These are phyloP conservation scores for Scaptomyza graminum DNA, from an alignment of 1,140 invertebrate species.

Conservation along the genomic window DNA sequence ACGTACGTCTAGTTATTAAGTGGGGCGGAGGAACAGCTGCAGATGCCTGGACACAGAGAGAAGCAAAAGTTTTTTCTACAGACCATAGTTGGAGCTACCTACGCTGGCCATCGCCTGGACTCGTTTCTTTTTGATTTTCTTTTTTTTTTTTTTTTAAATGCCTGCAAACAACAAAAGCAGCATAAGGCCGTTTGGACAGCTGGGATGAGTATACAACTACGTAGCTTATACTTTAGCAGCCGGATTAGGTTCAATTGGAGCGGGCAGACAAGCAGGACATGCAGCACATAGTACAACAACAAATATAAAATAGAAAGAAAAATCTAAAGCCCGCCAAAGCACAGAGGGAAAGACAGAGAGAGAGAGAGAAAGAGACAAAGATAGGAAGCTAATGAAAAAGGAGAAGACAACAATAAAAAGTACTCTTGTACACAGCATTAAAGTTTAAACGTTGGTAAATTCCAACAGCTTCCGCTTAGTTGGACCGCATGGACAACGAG, in stretches of 20 bases:
- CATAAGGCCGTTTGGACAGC: slow-evolving; percentile 80
- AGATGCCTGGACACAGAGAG: slow-evolving; percentile 30
- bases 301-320: slow-evolving; percentile 24
- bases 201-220: slow-evolving; percentile 79
- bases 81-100: slow-evolving; percentile 31
- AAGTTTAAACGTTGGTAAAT: slow-evolving; percentile 81
- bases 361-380: slow-evolving; percentile 32
- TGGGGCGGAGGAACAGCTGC: slow-evolving; percentile 26
- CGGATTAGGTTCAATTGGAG: slow-evolving; percentile 80
- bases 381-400: slow-evolving; percentile 18
- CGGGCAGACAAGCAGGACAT: slow-evolving; percentile 38
- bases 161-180: slow-evolving; percentile 80
- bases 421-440: slow-evolving; percentile 74
- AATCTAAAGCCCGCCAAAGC: slow-evolving; percentile 45
- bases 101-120: not conserved
- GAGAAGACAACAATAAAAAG: slow-evolving; percentile 40
- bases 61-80: slow-evolving; percentile 76
- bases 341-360: slow-evolving; percentile 4
- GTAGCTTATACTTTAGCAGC: slow-evolving; percentile 82
- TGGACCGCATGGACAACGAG: slow-evolving; percentile 53
- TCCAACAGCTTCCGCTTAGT: slow-evolving; percentile 79
- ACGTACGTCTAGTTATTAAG: slow-evolving; percentile 74
- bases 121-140: slow-evolving; percentile 30
- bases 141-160: slow-evolving; percentile 67
- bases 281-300: slow-evolving; percentile 38